phyloP scores from a whole-genome alignment of 2,888 invertebrate species.

The Polymixis flavicincta region DNA sequence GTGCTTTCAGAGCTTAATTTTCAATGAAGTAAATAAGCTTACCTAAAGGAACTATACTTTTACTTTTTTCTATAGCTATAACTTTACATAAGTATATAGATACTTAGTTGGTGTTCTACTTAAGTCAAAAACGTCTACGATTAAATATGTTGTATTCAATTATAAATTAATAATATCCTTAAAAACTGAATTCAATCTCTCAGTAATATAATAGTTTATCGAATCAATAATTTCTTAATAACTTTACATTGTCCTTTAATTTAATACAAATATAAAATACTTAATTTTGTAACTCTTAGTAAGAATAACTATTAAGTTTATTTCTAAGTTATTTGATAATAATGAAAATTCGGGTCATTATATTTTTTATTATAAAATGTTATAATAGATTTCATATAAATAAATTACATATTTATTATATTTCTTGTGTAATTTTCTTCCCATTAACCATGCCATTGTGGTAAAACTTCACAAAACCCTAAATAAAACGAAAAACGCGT shows the following conservation, averaged over 20 bases:
- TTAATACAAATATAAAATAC: not conserved
- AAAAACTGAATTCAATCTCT: too few relatives aligned
- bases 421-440: not conserved
- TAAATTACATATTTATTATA: conserved; percentile 1
- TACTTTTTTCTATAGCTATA: not conserved
- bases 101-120: not conserved
- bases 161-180: not conserved
- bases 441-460: not conserved
- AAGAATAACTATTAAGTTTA: not conserved
- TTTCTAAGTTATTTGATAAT: conserved; percentile 6
- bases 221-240: too few relatives aligned
- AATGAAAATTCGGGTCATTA: conserved; percentile 45
- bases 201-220: too few relatives aligned
- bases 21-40: not conserved
- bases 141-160: conserved; percentile 12
- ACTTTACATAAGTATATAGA: not conserved
- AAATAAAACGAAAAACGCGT: not conserved
- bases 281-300: not conserved
- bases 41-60: not conserved
- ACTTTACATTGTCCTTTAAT: not conserved
- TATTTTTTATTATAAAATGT: conserved; percentile 7
- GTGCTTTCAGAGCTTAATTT: not conserved
- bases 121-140: not conserved
- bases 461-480: not conserved
- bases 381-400: not conserved